Conservation (phyloP, 2,797 vertebrate genomes). For the Lepus oiostolus region DNA sequence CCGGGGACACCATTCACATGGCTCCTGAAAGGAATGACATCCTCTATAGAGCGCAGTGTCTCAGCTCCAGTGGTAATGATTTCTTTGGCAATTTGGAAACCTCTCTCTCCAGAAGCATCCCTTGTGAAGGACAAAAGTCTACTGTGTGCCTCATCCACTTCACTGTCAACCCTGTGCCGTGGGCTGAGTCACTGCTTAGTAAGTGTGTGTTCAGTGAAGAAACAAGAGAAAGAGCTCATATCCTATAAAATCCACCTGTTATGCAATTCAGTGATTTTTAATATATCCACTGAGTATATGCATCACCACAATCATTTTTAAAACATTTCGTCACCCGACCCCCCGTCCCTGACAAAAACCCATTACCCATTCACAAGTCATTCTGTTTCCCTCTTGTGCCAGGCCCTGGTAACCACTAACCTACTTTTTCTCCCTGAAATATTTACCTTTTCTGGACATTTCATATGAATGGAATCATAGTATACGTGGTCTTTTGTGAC, state of each 20-base stretch:
- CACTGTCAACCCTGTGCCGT: slow-evolving; percentile 46
- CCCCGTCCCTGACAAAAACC: background rate
- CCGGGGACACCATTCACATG: background rate
- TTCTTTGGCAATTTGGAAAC: slow-evolving; percentile 71
- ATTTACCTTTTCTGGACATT: background rate
- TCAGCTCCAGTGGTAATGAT: slow-evolving; percentile 38
- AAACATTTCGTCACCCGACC: background rate
- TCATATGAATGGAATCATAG: background rate
- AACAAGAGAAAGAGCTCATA: background rate
- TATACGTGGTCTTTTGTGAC: background rate
- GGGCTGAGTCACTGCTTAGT: slow-evolving; percentile 15
- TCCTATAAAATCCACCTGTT: background rate
- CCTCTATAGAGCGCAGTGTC: background rate
- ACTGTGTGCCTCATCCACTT: slow-evolving; percentile 21
- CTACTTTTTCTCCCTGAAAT: background rate
- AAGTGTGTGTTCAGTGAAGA: slow-evolving; percentile 19
- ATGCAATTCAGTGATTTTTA: background rate
- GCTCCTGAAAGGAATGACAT: background rate
- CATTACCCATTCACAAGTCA: background rate
- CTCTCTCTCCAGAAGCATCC: slow-evolving; percentile 60
- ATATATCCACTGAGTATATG: background rate
- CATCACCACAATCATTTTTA: background rate
- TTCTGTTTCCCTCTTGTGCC: background rate
- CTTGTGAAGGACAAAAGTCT: slow-evolving; percentile 65
- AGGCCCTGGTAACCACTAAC: background rate